A percentile compares a stretch with the other conserved stretches of the same genome.
phyloP scores from a whole-genome alignment of 2,113 vertebrate species.

The Pyrgilauda ruficollis region DNA sequence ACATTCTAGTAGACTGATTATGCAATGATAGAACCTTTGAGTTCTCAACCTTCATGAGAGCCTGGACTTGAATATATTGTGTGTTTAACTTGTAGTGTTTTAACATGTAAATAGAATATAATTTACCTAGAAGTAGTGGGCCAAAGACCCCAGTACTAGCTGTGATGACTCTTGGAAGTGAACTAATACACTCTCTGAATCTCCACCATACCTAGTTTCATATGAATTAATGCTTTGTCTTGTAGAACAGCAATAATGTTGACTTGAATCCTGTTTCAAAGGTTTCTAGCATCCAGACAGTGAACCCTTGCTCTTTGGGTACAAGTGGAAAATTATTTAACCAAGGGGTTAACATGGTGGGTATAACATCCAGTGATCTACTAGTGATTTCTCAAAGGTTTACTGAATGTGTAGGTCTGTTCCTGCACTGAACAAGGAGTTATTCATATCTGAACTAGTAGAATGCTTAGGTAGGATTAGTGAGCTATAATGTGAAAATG shows the following conservation, averaged over 20 bases:
- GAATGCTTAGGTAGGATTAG: slow-evolving; percentile 7
- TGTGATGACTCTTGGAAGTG: background rate
- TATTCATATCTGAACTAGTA: background rate
- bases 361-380: background rate
- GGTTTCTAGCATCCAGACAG: background rate
- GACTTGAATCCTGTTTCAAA: background rate
- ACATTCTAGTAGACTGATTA: background rate
- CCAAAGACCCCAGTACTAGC: background rate
- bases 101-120: background rate
- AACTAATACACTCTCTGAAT: background rate
- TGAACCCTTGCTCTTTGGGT: background rate
- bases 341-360: background rate
- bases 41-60: background rate
- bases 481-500: background rate
- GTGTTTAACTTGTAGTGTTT: background rate
- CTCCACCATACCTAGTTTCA: background rate
- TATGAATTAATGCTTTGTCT: background rate
- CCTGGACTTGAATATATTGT: background rate
- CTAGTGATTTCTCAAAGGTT: background rate
- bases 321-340: background rate
- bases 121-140: slow-evolving; percentile 3
- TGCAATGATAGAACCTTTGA: background rate
- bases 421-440: background rate
- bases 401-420: background rate
- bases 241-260: slow-evolving; percentile 9